Percentiles rank a stretch among this genome's conserved stretches.
These are phyloP conservation scores for Spilosoma lubricipeda DNA, from an alignment of 2,888 invertebrate genomes.

Conservation along the genomic window DNA sequence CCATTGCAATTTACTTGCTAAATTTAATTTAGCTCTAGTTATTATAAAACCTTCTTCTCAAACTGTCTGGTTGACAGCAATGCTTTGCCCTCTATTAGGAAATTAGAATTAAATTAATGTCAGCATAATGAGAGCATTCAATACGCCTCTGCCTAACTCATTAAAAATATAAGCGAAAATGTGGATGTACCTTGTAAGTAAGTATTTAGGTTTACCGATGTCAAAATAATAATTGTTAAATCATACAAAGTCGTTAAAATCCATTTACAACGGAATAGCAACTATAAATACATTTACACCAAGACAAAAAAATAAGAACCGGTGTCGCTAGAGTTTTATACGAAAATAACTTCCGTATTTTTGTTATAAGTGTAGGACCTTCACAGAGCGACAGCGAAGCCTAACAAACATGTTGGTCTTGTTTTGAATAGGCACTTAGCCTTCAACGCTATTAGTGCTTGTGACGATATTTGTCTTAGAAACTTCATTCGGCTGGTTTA, in stretches of 20 bases:
- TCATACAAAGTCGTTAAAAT: background rate
- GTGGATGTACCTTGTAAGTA: too few relatives aligned
- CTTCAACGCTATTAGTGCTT: slow-evolving; percentile 15
- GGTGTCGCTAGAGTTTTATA: background rate
- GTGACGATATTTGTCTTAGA: slow-evolving; percentile 27
- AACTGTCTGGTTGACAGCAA: too few relatives aligned
- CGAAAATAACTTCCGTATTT: slow-evolving; percentile 12
- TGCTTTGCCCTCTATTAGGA: too few relatives aligned
- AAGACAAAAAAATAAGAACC: background rate
- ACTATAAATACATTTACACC: background rate
- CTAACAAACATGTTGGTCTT: slow-evolving; percentile 12
- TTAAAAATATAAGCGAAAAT: too few relatives aligned
- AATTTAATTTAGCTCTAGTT: too few relatives aligned
- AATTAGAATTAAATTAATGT: too few relatives aligned
- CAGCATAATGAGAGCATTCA: too few relatives aligned
- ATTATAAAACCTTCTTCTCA: too few relatives aligned
- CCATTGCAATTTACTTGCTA: too few relatives aligned
- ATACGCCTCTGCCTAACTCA: too few relatives aligned
- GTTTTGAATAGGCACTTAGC: slow-evolving; percentile 9
- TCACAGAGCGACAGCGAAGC: slow-evolving; percentile 12
- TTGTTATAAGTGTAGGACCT: slow-evolving; percentile 14
- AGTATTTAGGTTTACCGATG: too few relatives aligned
- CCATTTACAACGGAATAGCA: background rate
- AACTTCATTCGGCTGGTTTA: slow-evolving; percentile 25
- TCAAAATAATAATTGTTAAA: background rate